phyloP scores from a whole-genome alignment of 2,113 vertebrate genomes.

The Anolis carolinensis region DNA sequence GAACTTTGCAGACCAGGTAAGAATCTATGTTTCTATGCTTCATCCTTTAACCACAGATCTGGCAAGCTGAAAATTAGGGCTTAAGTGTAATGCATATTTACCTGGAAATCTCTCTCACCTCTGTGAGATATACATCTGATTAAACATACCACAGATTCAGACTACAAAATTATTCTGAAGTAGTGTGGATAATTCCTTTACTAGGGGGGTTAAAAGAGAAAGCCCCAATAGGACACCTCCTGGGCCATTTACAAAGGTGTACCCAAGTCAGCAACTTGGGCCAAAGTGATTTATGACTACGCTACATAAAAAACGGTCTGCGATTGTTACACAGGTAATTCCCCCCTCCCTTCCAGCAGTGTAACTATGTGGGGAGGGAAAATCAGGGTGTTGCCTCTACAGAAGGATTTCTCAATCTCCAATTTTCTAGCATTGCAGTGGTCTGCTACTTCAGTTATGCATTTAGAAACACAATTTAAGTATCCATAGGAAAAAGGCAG shows the following conservation, averaged over 20 bases:
- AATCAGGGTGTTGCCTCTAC: too few relatives aligned
- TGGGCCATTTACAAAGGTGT: neutral
- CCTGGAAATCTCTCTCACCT: neutral
- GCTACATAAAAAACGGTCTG: neutral
- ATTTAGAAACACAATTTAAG: too few relatives aligned
- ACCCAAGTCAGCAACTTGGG: neutral
- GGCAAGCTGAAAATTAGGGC: constrained; percentile 8
- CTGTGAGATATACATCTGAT: neutral
- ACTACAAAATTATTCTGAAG: constrained; percentile 31
- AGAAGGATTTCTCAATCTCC: too few relatives aligned
- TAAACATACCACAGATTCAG: neutral
- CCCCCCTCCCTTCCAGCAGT: too few relatives aligned
- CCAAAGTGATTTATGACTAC: neutral
- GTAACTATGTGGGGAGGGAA: too few relatives aligned
- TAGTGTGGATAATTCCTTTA: constrained; percentile 8
- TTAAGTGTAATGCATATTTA: neutral
- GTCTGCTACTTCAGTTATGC: too few relatives aligned
- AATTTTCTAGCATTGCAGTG: too few relatives aligned
- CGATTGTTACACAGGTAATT: neutral
- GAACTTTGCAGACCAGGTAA: constrained; percentile 79
- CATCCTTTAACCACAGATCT: constrained; percentile 4
- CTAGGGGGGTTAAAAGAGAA: constrained; percentile 12
- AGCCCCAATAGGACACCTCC: neutral
- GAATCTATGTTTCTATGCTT: constrained; percentile 45
- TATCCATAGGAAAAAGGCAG: too few relatives aligned